Evolutionary conservation across 2,888 invertebrate species (phyloP).

Genomic region (Coelinius sp.): DNA sequence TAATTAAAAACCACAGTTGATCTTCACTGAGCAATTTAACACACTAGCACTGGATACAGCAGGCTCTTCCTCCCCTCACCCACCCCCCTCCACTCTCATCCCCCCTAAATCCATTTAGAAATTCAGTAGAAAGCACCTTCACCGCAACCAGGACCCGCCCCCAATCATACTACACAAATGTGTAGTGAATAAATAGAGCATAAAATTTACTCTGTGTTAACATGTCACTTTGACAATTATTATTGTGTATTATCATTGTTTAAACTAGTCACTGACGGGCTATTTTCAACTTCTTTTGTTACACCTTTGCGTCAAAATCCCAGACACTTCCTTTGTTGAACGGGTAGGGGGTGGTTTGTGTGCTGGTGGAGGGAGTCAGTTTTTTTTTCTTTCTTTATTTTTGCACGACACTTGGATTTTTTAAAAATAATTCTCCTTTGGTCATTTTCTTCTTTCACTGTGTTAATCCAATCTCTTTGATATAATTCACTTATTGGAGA

Average conservation of each 20-base stretch:
- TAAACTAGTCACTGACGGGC: not conserved
- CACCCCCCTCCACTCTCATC: not conserved
- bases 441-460: not conserved
- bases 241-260: not conserved
- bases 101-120: slow-evolving; percentile 36
- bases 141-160: slow-evolving; percentile 60
- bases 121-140: slow-evolving; percentile 39
- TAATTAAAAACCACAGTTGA: slow-evolving; percentile 10
- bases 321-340: not conserved
- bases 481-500: not conserved
- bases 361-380: not conserved
- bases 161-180: slow-evolving; percentile 67
- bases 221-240: no score
- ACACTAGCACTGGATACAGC: slow-evolving; percentile 4
- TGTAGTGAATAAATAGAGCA: slow-evolving; percentile 68
- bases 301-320: not conserved
- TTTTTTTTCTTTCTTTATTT: not conserved
- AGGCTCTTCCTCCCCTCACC: not conserved
- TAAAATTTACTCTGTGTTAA: slow-evolving; percentile 68
- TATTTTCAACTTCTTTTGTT: not conserved
- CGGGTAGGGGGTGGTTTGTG: not conserved
- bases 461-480: not conserved
- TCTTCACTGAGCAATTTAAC: slow-evolving; percentile 34
- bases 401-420: not conserved
- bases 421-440: not conserved